These are phyloP conservation scores for Acromyrmex charruanus DNA, from an alignment of 1,140 invertebrate species.

Conservation along the genomic window DNA sequence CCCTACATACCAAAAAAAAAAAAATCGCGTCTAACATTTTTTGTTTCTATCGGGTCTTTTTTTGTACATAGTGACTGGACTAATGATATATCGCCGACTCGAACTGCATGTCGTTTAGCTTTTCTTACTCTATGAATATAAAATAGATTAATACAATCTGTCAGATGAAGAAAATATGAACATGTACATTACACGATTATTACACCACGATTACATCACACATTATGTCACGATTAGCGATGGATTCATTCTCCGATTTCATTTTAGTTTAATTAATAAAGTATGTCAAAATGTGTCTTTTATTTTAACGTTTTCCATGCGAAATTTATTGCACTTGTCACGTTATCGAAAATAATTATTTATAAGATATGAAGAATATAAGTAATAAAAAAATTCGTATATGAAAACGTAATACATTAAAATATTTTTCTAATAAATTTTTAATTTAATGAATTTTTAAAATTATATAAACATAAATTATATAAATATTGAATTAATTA, in stretches of 20 bases:
- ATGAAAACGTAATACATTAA: neutral
- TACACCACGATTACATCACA: slow-evolving; percentile 13
- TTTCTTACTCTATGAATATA: neutral
- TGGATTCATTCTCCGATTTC: slow-evolving; percentile 18
- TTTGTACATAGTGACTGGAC: too few species aligned
- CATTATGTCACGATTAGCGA: slow-evolving; percentile 5
- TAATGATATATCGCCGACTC: slow-evolving; percentile 24
- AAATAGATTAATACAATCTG: slow-evolving; percentile 11
- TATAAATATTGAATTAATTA: neutral
- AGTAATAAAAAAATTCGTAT: neutral
- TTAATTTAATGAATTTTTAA: too few species aligned
- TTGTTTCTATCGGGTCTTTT: too few species aligned
- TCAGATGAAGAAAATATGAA: neutral
- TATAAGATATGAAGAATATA: neutral
- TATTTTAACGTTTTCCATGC: neutral
- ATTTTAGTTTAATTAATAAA: neutral
- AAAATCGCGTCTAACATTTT: too few species aligned
- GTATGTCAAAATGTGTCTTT: neutral
- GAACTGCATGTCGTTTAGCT: neutral
- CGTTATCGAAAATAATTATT: neutral
- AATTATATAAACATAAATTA: neutral
- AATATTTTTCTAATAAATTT: neutral
- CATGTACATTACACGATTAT: slow-evolving; percentile 8
- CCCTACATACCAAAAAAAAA: too few species aligned
- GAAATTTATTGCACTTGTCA: neutral